Evolutionary conservation across 2,113 vertebrate species (phyloP).

Genomic region (Holacanthus passer): DNA sequence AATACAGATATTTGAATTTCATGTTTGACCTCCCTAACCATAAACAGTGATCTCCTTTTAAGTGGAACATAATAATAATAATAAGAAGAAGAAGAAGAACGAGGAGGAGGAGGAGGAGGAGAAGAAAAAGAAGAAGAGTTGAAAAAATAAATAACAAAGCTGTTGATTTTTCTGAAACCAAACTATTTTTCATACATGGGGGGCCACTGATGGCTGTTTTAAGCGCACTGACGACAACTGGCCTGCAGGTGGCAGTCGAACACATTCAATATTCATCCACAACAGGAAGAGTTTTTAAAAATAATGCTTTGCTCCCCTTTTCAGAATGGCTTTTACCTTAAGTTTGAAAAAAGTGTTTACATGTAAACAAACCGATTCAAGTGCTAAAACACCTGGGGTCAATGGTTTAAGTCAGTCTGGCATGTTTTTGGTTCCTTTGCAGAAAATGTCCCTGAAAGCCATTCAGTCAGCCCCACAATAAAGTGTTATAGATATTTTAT

Average conservation of each 20-base stretch:
- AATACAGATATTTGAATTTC: too few relatives aligned
- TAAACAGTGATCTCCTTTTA: too few relatives aligned
- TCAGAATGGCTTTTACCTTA: not conserved
- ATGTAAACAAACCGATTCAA: not conserved
- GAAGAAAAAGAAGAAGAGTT: too few relatives aligned
- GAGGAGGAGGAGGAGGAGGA: too few relatives aligned
- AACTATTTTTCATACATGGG: not conserved
- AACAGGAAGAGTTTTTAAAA: not conserved
- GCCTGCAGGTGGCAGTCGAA: conserved; percentile 59
- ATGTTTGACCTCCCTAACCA: too few relatives aligned
- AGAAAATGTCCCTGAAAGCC: not conserved
- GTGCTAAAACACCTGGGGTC: not conserved
- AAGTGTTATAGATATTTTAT: not conserved
- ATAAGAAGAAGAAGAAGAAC: too few relatives aligned
- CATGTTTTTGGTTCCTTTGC: not conserved
- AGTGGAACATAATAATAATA: too few relatives aligned
- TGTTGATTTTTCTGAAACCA: too few relatives aligned
- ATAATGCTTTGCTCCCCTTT: not conserved
- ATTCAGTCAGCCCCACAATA: not conserved
- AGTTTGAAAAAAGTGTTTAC: not conserved
- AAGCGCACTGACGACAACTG: not conserved
- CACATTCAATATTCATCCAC: conserved; percentile 4
- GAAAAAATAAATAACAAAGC: too few relatives aligned
- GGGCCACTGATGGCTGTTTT: not conserved
- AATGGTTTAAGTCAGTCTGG: not conserved